Base-by-base conservation (phyloP, 2,113 vertebrate genomes). In the Hydrochoerus hydrochaeris region DNA sequence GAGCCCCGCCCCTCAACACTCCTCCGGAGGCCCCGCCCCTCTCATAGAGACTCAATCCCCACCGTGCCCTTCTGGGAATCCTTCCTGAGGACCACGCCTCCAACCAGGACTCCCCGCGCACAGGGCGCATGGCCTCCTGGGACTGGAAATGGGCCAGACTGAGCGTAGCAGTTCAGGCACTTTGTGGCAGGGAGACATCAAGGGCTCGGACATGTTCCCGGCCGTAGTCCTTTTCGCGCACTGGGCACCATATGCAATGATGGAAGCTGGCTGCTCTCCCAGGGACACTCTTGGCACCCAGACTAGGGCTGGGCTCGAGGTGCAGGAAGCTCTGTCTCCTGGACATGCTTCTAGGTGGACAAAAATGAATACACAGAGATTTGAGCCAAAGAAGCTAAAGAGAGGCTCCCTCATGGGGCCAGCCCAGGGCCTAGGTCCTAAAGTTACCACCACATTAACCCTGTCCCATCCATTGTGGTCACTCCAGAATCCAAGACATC, bases 151-250 rank as follows among this genome's bases (percentile, higher is more conserved):
- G 58, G 52, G 89, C 2, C 35, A 46, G 75, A 10, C 7, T 17
- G 30, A 49, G 10, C 1, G 0, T 0, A 0, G 19, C 1, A 5
- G 67, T 35, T n/a, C 77, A 19, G 58, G 85, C 20, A n/a, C 8
- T 8, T n/a, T 69, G 35, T 6, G 63, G 12, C 30, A n/a, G 2
- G 7, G 17, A 3, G 6, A 30, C 14, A 32, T 30, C 30, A 52
- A 54, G 19, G 77, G 26, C 28, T n/a, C 77, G 54, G 77, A 32
- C 46, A 30, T 10, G 8, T n/a, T 22, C 54, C 5, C 11, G 7
- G 17, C 20, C 5, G 0, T n/a, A 54, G 35, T 14, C 26, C 41
- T n/a, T 75, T 22, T 5, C 26, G 2, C 35, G 6, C 28, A 5
- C 14, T 30, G 65, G 81, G 12, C 0, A 30, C 57, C 28, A 0